Evolutionary conservation across 2,113 vertebrate genomes (phyloP), one percentile per base, ranked within the genome.

Genomic region (Sitta europaea): DNA sequence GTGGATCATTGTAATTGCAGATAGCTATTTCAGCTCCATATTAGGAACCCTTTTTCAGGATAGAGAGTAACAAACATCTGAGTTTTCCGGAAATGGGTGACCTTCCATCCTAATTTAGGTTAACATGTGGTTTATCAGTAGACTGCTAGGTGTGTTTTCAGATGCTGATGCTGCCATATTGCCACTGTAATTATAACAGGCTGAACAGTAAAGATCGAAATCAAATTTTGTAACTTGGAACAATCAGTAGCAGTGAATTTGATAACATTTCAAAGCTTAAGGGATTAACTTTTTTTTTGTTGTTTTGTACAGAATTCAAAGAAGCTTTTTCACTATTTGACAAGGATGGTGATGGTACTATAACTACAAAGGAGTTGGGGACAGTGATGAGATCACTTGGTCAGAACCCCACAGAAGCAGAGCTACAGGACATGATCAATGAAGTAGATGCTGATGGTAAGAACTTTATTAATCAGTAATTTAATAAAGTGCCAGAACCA

Each of bases 241-340:
- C 6, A 31, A 2, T 62, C 53, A 75, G 17, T 16, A 59, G 15
- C 27, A 40, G 2, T 35, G 10, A 21, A 5, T 36, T 84, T 28
- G 11, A 43, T 78, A 65, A 22, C 8, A 2, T 31, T 71, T 81
- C 16, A 84, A 17, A 91, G 12, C 15, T 78, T 25, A 38, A 71
- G 22, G 13, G 14, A 19, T 51, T 74, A 53, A 87, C 47, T 95
- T 61, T 12, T 33, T 47, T 55, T 61, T 50, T 1, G 35, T 86
- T n/a, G n/a, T n/a, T 48, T 66, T 75, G 35, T 87, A 43, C 97
- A 99, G 99, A 99, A 94, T 99, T 99, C 98, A 99, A 99, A 98
- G 99, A 99, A 99, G 99, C 99, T 35, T 99, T 99, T 97, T 99
- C 99, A 97, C 99, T 99, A 98, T 99, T 99, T 98, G 99, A 99